A percentile compares a stretch with the other conserved stretches of the same genome.
Evolutionary conservation across 2,797 vertebrate genomes (phyloP).

Genomic region (Parambassis ranga): DNA sequence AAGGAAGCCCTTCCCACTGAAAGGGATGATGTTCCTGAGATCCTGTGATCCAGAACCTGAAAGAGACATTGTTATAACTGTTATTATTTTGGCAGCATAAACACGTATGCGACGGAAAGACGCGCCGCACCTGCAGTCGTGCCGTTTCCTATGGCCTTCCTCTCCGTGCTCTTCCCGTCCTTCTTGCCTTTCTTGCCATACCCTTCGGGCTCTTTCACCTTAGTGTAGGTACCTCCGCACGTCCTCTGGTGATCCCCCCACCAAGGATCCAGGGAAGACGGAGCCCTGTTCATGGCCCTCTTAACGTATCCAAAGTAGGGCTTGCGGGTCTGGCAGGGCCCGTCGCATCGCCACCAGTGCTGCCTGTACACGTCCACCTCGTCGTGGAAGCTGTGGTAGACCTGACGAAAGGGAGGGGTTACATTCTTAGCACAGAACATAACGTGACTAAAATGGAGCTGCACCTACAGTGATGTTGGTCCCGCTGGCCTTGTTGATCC

Average conservation of each 20-base stretch:
- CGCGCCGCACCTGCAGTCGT: slow-evolving; percentile 42
- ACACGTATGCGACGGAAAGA: no score
- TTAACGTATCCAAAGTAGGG: slow-evolving; percentile 94
- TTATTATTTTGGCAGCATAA: no score
- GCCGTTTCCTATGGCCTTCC: slow-evolving; percentile 9
- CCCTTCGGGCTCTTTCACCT: slow-evolving; percentile 93
- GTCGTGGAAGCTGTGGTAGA: slow-evolving; percentile 90
- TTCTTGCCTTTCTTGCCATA: slow-evolving; percentile 80
- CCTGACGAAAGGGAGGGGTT: slow-evolving; percentile 65
- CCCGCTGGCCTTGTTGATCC: slow-evolving; percentile 90
- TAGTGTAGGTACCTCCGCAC: slow-evolving; percentile 89
- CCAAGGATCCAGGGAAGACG: slow-evolving; percentile 91
- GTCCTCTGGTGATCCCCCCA: slow-evolving; percentile 88
- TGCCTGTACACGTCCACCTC: slow-evolving; percentile 92
- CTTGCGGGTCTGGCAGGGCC: slow-evolving; percentile 86
- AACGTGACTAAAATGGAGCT: no score
- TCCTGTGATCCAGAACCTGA: slow-evolving; percentile 73
- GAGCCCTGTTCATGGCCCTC: slow-evolving; percentile 91
- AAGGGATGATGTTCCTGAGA: slow-evolving; percentile 81
- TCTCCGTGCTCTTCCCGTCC: slow-evolving; percentile 8
- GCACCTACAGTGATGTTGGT: slow-evolving; percentile 89
- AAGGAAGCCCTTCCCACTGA: slow-evolving; percentile 87
- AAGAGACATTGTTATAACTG: no score
- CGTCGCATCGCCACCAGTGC: slow-evolving; percentile 96
- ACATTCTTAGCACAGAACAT: no score